Percentiles rank a stretch among this genome's conserved stretches.
These are phyloP conservation scores for Drosophila auraria DNA, from an alignment of 1,140 invertebrate species.

Conservation along the genomic window DNA sequence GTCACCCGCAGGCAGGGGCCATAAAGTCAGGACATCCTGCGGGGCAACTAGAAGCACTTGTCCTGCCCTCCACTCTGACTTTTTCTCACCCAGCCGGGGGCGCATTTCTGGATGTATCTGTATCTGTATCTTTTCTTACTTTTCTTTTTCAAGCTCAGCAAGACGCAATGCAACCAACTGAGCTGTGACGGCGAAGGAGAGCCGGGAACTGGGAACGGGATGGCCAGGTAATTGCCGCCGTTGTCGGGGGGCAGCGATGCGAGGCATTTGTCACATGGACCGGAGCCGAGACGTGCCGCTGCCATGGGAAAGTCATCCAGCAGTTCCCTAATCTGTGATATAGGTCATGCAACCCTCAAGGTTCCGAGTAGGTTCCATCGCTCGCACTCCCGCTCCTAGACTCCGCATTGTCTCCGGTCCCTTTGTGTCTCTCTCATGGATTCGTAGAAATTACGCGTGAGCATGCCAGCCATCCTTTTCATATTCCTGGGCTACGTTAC, in stretches of 20 bases:
- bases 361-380: constrained; percentile 56
- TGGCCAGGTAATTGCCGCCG: constrained; percentile 74
- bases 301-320: constrained; percentile 74
- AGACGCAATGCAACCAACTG: constrained; percentile 70
- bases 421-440: constrained; percentile 48
- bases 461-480: constrained; percentile 45
- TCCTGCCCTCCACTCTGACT: constrained; percentile 43
- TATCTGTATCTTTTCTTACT: constrained; percentile 6
- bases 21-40: constrained; percentile 60
- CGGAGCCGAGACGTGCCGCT: constrained; percentile 64
- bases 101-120: constrained; percentile 31
- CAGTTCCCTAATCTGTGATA: constrained; percentile 72
- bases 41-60: constrained; percentile 58
- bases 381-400: constrained; percentile 19
- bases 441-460: constrained; percentile 75
- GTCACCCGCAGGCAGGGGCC: constrained; percentile 34
- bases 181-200: constrained; percentile 67
- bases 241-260: constrained; percentile 71
- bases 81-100: constrained; percentile 45
- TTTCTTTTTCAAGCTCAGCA: constrained; percentile 57
- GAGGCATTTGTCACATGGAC: constrained; percentile 81
- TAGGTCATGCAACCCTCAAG: constrained; percentile 83
- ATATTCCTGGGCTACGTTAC: constrained; percentile 11
- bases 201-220: constrained; percentile 5
- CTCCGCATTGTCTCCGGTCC: constrained; percentile 62